Evolutionary conservation across 2,113 vertebrate genomes (phyloP).

Genomic region (Dipodomys spectabilis): DNA sequence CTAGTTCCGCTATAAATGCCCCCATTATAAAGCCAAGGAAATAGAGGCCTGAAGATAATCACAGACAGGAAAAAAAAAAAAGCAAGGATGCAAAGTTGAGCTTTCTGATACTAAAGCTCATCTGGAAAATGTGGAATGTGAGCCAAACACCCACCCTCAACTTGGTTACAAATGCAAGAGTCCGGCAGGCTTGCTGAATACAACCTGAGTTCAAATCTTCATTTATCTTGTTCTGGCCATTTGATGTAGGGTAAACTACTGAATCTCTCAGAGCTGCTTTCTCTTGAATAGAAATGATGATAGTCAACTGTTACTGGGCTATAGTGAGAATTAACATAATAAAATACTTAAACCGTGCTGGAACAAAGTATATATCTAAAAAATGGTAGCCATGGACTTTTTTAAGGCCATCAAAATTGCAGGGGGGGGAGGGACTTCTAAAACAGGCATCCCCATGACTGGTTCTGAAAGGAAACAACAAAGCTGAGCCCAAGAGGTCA

Average conservation of each 20-base stretch:
- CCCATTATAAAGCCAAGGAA: not conserved
- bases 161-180: not conserved
- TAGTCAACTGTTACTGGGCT: not conserved
- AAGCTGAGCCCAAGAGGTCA: not conserved
- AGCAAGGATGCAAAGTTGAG: not conserved
- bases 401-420: not conserved
- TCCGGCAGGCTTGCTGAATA: not conserved
- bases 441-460: not conserved
- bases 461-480: not conserved
- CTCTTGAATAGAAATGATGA: not conserved
- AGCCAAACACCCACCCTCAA: not conserved
- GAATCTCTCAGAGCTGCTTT: not conserved
- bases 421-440: not conserved
- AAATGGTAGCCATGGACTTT: not conserved
- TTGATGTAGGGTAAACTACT: not conserved
- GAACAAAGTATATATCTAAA: not conserved
- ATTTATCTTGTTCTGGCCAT: not conserved
- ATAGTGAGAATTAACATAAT: not conserved
- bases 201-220: not conserved
- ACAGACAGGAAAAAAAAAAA: not conserved
- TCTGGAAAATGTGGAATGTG: not conserved
- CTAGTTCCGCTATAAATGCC: not conserved
- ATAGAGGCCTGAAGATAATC: not conserved
- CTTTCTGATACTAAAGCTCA: not conserved
- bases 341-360: not conserved